Evolutionary conservation across 2,888 invertebrate genomes (phyloP), one percentile per base, ranked within the genome.

Genomic region (Dysmachus trigonus): DNA sequence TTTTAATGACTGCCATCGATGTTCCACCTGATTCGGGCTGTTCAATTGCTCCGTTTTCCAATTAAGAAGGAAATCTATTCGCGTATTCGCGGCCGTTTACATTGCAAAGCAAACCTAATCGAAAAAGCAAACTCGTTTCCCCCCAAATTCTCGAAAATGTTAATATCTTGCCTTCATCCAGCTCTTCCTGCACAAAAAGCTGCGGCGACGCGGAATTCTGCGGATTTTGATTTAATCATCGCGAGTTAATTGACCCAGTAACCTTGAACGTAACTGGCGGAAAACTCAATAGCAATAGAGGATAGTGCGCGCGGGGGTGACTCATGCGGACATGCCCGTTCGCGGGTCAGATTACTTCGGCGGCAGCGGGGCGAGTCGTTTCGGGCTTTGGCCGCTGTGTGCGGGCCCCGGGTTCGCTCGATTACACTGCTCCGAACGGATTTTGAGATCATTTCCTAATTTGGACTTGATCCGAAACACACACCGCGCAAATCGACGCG

Each of bases 191-290:
- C 22, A 62, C 62, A 62, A 62, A 62, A 62, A 62, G 7, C 10
- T 0, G 62, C 27, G 62, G 62, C 62, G 62, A 62, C 62, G 62
- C 62, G 62, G 62, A 62, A 62, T 62, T 62, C 62, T 62, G 62
- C 62, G 62, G 62, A 73, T 33, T 73, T 73, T 73, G 73, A 73
- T 35, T 73, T 73, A 73, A 73, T 73, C 73, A 73, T 76, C 38
- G 35, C 33, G 76, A 22, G 76, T 76, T 76, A 76, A 76, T 76
- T 76, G 76, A 76, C 76, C 38, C 76, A 76, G 38, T 76, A 22
- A 76, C 76, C 76, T 76, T 76, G 76, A 6, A 35, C 33, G 27
- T 41, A 76, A 27, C 22, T 18, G 31, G 76, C 76, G 76, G 76
- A 76, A 76, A 76, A 76, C 33, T 76, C 76, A 76, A 38, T 27